phyloP scores from a whole-genome alignment of 1,140 invertebrate species.

The Lepidurus arcticus region DNA sequence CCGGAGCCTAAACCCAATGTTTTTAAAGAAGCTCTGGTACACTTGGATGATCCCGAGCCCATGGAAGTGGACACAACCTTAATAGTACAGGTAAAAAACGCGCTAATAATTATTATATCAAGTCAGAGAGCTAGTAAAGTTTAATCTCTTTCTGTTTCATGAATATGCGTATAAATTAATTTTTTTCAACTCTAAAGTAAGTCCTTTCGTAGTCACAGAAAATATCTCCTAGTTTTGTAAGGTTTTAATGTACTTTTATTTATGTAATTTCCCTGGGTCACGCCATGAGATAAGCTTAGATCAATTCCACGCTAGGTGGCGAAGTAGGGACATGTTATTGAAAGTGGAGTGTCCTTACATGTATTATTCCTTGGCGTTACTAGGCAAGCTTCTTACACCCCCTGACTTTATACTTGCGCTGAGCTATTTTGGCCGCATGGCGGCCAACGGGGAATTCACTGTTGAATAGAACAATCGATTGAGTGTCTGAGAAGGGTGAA shows the following conservation, averaged over 20 bases:
- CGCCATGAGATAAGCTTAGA: no score
- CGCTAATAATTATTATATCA: background rate
- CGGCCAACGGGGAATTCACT: background rate
- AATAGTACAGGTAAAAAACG: background rate
- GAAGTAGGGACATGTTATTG: background rate
- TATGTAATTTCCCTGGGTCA: no score
- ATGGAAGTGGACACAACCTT: conserved; percentile 6
- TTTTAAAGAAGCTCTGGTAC: background rate
- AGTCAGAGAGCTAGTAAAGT: background rate
- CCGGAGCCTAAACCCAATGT: conserved; percentile 2
- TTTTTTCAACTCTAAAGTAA: no score
- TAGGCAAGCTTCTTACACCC: background rate
- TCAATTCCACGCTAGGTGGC: background rate
- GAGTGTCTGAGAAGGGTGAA: background rate
- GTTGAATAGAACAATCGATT: background rate
- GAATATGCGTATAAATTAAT: no score
- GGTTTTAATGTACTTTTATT: no score
- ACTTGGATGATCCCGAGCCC: background rate
- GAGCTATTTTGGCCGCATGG: background rate
- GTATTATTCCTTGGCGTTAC: background rate
- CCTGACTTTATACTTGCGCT: background rate
- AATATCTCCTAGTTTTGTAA: no score
- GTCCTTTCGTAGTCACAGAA: no score
- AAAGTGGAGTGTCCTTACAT: background rate
- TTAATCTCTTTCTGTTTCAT: no score